Percentiles rank a stretch among this genome's conserved stretches.
phyloP scores from a whole-genome alignment of 1,140 invertebrate genomes.

The Zophobas morio region DNA sequence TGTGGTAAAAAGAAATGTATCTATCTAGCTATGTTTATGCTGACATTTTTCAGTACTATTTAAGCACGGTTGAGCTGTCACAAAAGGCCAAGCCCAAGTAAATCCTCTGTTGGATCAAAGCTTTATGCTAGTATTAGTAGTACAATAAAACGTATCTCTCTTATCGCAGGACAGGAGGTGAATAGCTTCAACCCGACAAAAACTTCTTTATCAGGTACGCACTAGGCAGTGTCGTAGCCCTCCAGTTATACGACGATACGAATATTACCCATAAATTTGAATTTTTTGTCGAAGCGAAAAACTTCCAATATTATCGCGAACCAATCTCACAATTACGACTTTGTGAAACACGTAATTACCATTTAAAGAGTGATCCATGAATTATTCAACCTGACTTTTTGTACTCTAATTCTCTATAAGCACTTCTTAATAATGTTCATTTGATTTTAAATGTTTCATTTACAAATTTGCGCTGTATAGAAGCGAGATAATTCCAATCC shows the following conservation, averaged over 20 bases:
- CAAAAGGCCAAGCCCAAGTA: slow-evolving; percentile 33
- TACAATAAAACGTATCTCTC: slow-evolving; percentile 42
- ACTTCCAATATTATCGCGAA: slow-evolving; percentile 4
- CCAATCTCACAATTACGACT: slow-evolving; percentile 27
- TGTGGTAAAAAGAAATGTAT: slow-evolving; percentile 31
- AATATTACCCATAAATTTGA: slow-evolving; percentile 36
- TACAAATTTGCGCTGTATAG: slow-evolving; percentile 32
- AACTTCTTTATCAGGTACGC: slow-evolving; percentile 41
- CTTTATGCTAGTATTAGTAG: slow-evolving; percentile 40
- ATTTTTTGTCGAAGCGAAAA: slow-evolving; percentile 20
- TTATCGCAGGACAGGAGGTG: slow-evolving; percentile 31
- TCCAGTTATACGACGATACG: slow-evolving; percentile 39
- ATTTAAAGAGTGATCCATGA: slow-evolving; percentile 30
- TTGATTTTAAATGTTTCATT: slow-evolving; percentile 37
- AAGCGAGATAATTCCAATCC: slow-evolving; percentile 16
- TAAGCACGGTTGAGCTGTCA: slow-evolving; percentile 34
- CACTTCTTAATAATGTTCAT: slow-evolving; percentile 32
- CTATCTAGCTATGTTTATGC: slow-evolving; percentile 21
- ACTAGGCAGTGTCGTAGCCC: slow-evolving; percentile 38
- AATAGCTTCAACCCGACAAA: slow-evolving; percentile 24
- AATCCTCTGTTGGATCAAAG: slow-evolving; percentile 38
- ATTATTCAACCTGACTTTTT: slow-evolving; percentile 34
- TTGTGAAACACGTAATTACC: slow-evolving; percentile 25
- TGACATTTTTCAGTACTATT: slow-evolving; percentile 39
- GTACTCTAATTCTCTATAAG: slow-evolving; percentile 31